These are phyloP conservation scores for Uropetala carovei DNA, from an alignment of 2,888 invertebrate species.

Conservation along the genomic window DNA sequence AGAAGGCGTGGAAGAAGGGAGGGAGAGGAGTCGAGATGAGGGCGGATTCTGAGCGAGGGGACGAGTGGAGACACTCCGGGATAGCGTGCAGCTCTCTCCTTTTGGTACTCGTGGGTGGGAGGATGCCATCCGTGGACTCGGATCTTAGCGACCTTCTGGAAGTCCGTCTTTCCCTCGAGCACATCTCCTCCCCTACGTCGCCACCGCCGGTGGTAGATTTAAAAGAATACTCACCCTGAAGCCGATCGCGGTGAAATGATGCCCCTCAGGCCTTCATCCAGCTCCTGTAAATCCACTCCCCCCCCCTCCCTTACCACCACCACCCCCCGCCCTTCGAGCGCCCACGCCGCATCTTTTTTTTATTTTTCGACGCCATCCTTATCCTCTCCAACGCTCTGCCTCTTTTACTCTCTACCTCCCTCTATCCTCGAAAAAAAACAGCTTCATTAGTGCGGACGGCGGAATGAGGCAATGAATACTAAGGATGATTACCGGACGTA, in stretches of 20 bases:
- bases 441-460: background rate
- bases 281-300: no score
- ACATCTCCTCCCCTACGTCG: background rate
- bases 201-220: background rate
- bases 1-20: background rate
- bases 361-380: no score
- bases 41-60: background rate
- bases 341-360: no score
- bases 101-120: background rate
- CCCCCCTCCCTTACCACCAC: no score
- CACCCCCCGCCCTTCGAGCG: no score
- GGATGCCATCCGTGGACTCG: background rate
- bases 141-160: background rate
- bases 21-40: background rate
- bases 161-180: background rate
- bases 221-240: background rate
- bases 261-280: background rate
- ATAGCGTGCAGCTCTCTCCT: background rate
- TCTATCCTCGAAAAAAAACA: background rate
- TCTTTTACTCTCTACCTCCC: background rate
- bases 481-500: slow-evolving; percentile 13
- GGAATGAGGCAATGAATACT: slow-evolving; percentile 6
- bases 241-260: slow-evolving; percentile 1
- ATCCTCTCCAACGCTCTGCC: background rate
- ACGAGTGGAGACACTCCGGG: no score